Base-by-base conservation (phyloP, 53 echinoderm and acorn worm species). In the Holothuria leucospilota region DNA sequence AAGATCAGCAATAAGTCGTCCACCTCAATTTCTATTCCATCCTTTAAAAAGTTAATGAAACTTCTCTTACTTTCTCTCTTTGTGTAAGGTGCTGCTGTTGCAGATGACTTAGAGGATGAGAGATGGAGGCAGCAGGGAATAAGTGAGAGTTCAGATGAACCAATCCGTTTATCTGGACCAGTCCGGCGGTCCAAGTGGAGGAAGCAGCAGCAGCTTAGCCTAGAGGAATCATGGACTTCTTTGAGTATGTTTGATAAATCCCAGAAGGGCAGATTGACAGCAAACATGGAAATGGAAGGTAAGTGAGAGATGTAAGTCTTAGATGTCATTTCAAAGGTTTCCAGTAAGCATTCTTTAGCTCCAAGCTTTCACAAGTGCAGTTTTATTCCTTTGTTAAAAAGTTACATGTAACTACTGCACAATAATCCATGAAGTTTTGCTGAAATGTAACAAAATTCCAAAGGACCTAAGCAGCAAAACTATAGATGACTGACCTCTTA, bases 151-250 rank as follows among this genome's bases (percentile, higher is more conserved):
- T 68, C 87, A 13, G 95, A 95, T 4, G 89, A 88, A n/a, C 59
- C 68, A 51, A 28, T 80, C n/a, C 86, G 91, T 3, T 86, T 88
- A 62, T 88, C 87, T 29, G 87, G 69, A 7, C 58, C 39, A 0
- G 42, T 26, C 46, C 71, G 81, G 85, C 86, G 89, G 63, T 82
- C 89, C 42, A 71, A 91, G 73, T 88, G 88, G 86, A 73, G 89
- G 52, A 80, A 89, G 28, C 89, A 93, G 13, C 88, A 88, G 46
- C 95, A 93, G 38, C 84, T 91, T 11, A 94, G 94, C 71, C 81
- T 96, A 29, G 94, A 96, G 64, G 90, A 95, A 64, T 96, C 96
- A 13, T 96, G 96, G 96, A 91, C 93, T 9, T 96, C 96, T 2
- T 64, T 96, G 20, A 88, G 87, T 20, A 86, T 96, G 73, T 96